phyloP scores from a whole-genome alignment of 2,113 vertebrate genomes.

The Taurulus bubalis region DNA sequence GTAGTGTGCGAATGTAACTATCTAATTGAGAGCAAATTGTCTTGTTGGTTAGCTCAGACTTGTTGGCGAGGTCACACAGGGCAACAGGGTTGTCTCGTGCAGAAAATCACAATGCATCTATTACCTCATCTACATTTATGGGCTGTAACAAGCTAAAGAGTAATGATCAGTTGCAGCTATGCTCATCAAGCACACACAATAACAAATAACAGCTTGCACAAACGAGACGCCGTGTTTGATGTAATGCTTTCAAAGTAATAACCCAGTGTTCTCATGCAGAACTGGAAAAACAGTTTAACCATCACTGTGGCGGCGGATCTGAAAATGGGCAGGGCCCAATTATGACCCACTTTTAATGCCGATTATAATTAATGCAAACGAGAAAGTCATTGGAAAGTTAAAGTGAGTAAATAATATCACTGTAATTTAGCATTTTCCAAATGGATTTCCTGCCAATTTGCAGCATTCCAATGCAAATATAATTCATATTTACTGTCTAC shows the following conservation, averaged over 20 bases:
- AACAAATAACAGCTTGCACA: conserved; percentile 61
- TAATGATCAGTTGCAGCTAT: conserved; percentile 47
- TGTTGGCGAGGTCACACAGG: conserved; percentile 15
- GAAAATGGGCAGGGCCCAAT: conserved; percentile 7
- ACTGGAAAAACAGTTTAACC: conserved; percentile 66
- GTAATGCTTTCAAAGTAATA: conserved; percentile 66
- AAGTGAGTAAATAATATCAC: not conserved
- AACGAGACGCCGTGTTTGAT: conserved; percentile 58
- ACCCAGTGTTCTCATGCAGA: conserved; percentile 49
- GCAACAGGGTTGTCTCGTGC: conserved; percentile 10
- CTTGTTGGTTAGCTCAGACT: conserved; percentile 29
- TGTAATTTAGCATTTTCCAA: not conserved
- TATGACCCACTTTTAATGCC: conserved; percentile 47
- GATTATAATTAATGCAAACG: conserved; percentile 25
- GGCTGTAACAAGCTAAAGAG: conserved; percentile 47
- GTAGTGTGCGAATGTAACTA: not conserved
- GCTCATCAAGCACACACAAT: conserved; percentile 38
- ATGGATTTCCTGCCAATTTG: not conserved
- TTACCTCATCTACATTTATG: conserved; percentile 61
- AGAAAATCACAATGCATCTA: conserved; percentile 39
- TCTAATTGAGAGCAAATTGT: conserved; percentile 12
- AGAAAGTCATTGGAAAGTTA: conserved; percentile 6
- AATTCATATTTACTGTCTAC: not conserved
- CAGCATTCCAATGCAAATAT: not conserved
- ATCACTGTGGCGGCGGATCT: conserved; percentile 41